Conservation (phyloP, 2,888 invertebrate genomes). For the Tiphia femorata region DNA sequence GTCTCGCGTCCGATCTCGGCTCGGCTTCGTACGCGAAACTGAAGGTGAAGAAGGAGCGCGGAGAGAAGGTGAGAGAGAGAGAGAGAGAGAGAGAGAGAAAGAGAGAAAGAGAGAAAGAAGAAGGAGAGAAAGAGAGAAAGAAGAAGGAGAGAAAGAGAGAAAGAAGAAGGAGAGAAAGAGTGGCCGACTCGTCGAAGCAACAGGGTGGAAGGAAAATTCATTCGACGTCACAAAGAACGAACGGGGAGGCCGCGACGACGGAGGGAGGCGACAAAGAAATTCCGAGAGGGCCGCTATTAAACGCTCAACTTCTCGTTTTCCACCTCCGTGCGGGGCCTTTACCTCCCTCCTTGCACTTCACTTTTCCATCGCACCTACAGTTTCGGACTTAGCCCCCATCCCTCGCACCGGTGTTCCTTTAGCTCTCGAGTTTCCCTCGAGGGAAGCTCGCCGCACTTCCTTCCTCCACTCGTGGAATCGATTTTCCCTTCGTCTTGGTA, state of each 20-base stretch:
- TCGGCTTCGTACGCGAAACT: too few species aligned
- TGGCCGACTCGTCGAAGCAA: not conserved
- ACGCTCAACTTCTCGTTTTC: not conserved
- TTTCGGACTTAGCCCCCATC: too few species aligned
- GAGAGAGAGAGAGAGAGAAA: not conserved
- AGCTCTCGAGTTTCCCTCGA: too few species aligned
- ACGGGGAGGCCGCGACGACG: too few species aligned
- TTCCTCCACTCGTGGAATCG: too few species aligned
- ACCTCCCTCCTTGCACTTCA: not conserved
- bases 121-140: not conserved
- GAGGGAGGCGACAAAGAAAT: constrained; percentile 1
- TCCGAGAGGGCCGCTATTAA: not conserved
- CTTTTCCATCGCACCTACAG: not conserved
- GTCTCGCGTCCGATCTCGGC: too few species aligned
- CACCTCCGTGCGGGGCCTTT: not conserved
- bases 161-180: not conserved
- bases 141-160: not conserved
- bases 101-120: not conserved
- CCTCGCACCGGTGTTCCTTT: too few species aligned
- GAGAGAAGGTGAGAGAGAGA: not conserved
- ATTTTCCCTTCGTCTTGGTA: too few species aligned
- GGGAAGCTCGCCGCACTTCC: too few species aligned
- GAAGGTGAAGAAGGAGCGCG: not conserved
- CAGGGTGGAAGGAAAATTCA: not conserved
- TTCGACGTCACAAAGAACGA: too few species aligned